A percentile compares a stretch with the other conserved stretches of the same genome.
Evolutionary conservation across 2,888 invertebrate genomes (phyloP).

Genomic region (Papilio protenor): DNA sequence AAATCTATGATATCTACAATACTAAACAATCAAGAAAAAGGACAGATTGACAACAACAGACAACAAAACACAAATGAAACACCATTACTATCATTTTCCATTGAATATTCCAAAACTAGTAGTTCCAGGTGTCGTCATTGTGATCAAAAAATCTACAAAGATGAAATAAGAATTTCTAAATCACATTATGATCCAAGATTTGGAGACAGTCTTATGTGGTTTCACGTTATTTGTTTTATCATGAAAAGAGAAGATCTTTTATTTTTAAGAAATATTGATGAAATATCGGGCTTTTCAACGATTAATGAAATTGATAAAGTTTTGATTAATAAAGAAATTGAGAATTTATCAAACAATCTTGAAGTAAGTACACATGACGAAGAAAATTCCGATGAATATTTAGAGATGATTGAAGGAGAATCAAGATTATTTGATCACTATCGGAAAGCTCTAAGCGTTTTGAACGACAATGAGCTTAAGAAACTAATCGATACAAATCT

Average conservation of each 20-base stretch:
- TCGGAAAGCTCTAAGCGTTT: slow-evolving; percentile 3
- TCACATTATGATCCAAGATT: slow-evolving; percentile 34
- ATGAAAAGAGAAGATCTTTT: slow-evolving; percentile 12
- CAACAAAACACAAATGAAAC: background rate
- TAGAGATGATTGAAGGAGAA: slow-evolving; percentile 21
- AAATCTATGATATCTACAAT: background rate
- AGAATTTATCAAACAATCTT: background rate
- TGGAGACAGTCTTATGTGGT: slow-evolving; percentile 24
- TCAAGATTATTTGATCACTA: slow-evolving; percentile 26
- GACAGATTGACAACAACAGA: too few relatives aligned
- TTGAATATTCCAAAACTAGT: slow-evolving; percentile 33
- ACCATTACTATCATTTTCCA: slow-evolving; percentile 1
- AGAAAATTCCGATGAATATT: background rate
- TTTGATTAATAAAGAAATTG: slow-evolving; percentile 12
- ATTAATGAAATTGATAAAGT: slow-evolving; percentile 8
- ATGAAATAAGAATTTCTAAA: slow-evolving; percentile 35
- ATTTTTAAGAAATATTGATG: slow-evolving; percentile 1
- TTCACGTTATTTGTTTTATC: slow-evolving; percentile 24
- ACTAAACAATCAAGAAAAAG: background rate
- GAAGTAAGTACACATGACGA: background rate
- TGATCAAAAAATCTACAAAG: slow-evolving; percentile 20
- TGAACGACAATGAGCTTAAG: slow-evolving; percentile 19
- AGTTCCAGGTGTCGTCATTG: slow-evolving; percentile 24
- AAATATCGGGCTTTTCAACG: slow-evolving; percentile 24
- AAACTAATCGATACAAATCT: slow-evolving; percentile 17